Percentiles rank a stretch among this genome's conserved stretches.
Evolutionary conservation across 2,797 vertebrate genomes (phyloP).

Genomic region (Chelmon rostratus): DNA sequence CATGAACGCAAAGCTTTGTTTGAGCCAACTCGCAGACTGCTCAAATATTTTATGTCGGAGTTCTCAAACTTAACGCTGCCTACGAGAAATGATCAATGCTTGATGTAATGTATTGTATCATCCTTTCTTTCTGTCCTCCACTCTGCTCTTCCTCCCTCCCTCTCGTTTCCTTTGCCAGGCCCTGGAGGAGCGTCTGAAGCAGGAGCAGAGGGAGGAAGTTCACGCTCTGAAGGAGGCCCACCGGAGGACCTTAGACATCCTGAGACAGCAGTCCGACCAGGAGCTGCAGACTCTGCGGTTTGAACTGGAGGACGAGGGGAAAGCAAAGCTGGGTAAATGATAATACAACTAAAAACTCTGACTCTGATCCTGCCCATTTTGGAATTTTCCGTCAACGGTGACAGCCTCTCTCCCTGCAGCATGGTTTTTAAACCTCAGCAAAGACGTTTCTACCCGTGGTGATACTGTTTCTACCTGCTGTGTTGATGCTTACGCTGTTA

Average conservation of each 20-base stretch:
- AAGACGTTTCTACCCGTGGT: background rate
- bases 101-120: background rate
- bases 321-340: constrained; percentile 91
- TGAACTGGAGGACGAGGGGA: constrained; percentile 97
- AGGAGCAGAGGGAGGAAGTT: constrained; percentile 94
- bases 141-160: background rate
- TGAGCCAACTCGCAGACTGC: background rate
- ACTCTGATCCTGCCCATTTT: background rate
- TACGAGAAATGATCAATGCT: background rate
- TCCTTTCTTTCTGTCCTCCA: too few species aligned
- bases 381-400: background rate
- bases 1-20: background rate
- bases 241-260: constrained; percentile 94
- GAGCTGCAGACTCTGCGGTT: constrained; percentile 96
- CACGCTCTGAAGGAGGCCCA: constrained; percentile 95
- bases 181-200: constrained; percentile 94
- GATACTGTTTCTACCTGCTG: too few species aligned
- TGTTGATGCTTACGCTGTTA: too few species aligned
- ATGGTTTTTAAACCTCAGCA: constrained; percentile 16
- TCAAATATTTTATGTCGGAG: background rate
- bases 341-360: background rate
- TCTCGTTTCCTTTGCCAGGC: constrained; percentile 82
- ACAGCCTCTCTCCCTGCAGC: background rate
- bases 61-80: background rate
- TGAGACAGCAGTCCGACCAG: constrained; percentile 95